Percentiles rank a stretch among this genome's conserved stretches.
Conservation (phyloP, 1,140 invertebrate species). For the Tetramorium alpestre region DNA sequence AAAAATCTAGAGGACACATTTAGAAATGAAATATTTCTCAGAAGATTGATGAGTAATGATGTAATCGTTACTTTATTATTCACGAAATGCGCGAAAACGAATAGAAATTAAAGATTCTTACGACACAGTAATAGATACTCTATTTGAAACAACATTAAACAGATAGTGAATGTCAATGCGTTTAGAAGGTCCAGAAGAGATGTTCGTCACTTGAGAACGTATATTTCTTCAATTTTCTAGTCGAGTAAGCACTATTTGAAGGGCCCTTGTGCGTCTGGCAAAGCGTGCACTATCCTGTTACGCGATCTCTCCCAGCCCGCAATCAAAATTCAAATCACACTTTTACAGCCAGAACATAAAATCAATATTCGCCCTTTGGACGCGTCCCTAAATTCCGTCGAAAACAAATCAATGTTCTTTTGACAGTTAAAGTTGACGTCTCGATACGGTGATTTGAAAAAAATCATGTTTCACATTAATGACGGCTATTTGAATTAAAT, state of each 20-base stretch:
- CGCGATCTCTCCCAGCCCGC: conserved; percentile 83
- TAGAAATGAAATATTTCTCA: not conserved
- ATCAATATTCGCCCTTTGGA: conserved; percentile 84
- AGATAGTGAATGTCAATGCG: conserved; percentile 13
- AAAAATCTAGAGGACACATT: not conserved
- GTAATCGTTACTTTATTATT: not conserved
- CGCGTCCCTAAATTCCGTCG: conserved; percentile 78
- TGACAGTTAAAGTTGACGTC: conserved; percentile 62
- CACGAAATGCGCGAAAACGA: not conserved
- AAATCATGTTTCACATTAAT: not conserved
- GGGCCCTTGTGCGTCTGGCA: conserved; percentile 84
- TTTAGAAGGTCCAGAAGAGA: conserved; percentile 57
- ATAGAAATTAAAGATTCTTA: conserved; percentile 1
- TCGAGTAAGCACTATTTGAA: conserved; percentile 83
- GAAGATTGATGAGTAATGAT: not conserved
- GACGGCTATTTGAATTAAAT: not conserved
- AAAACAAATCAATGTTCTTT: conserved; percentile 78
- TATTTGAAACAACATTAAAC: conserved; percentile 33
- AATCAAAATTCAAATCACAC: conserved; percentile 87
- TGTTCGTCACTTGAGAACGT: conserved; percentile 79
- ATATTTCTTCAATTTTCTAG: conserved; percentile 84
- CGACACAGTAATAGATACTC: conserved; percentile 22
- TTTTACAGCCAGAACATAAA: conserved; percentile 84
- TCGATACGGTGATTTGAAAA: conserved; percentile 11
- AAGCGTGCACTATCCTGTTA: conserved; percentile 87